Base-by-base conservation (phyloP, 2,797 vertebrate species). In the Odontamblyopus rebecca region DNA sequence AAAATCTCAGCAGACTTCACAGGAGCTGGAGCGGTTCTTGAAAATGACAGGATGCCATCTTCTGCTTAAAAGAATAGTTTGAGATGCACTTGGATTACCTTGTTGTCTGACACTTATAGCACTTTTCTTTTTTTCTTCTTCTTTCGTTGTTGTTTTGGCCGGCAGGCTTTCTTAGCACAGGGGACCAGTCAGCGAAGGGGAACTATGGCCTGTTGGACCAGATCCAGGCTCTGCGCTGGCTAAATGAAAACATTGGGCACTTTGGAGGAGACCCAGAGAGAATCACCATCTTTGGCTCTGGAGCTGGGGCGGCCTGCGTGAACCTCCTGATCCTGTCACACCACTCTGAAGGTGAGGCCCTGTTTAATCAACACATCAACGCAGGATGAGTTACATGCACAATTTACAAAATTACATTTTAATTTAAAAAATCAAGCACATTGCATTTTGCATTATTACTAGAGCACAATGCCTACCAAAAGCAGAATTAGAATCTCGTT, bases 281-380 rank as follows among this genome's bases (percentile, higher is more conserved):
- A 94, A 98, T 99, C 92, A 99, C 98, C 85, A 97, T 99, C 91
- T 99, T 99, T 94, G 98, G 98, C 94, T 99, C 98, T 3, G 98
- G 98, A 62, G 98, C 98, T 35, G 98, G 98, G 41, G 97, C 97
- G 61, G 96, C 98, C 75, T 98, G 97, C 84, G 97, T 99, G 92
- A 99, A 98, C 94, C 96, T 99, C 18, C 96, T 99, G 93, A 99
- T 98, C 93, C 95, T 99, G 89, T 99, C 97, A 89, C 98, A 99
- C 95, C 97, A 98, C 95, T 98, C 98, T 75, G 98, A 99, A 94
- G 97, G 98, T 98, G 92, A 95, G 85, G 61, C 69, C 67, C 59
- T 65, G 3, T 51, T 30, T 68, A 69, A 56, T 77, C 73, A 69
- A 32, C 61, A 73, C 75, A 73, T 35, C 18, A 35, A 76, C 56